These are phyloP conservation scores for Geophilus truncorum DNA, from an alignment of 2,888 invertebrate species.

Conservation along the genomic window DNA sequence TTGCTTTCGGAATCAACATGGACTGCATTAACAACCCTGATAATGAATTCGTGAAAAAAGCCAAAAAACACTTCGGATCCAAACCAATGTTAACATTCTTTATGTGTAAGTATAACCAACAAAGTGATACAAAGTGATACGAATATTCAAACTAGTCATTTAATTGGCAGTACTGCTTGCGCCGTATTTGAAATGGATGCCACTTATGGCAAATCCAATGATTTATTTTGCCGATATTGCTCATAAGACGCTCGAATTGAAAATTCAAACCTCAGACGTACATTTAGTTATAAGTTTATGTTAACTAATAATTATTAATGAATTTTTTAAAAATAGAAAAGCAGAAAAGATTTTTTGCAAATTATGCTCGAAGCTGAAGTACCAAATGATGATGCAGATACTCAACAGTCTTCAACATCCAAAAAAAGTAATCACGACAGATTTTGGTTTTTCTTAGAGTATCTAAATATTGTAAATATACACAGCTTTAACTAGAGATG, in stretches of 20 bases:
- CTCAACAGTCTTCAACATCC: background rate
- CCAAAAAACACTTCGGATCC: background rate
- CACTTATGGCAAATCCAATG: background rate
- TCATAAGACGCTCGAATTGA: background rate
- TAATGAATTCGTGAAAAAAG: constrained; percentile 11
- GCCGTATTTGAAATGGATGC: background rate
- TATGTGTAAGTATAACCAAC: background rate
- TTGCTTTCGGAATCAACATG: constrained; percentile 20
- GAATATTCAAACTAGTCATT: too few relatives aligned
- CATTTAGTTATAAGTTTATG: too few relatives aligned
- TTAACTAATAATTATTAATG: too few relatives aligned
- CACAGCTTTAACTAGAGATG: background rate
- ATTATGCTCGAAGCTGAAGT: constrained; percentile 16
- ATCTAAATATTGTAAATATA: too few relatives aligned
- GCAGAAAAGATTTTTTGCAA: constrained; percentile 32
- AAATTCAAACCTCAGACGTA: background rate
- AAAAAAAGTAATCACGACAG: background rate
- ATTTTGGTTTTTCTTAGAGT: too few relatives aligned
- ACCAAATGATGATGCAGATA: background rate
- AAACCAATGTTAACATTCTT: background rate
- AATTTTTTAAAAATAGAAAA: background rate
- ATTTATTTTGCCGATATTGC: background rate
- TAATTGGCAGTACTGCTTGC: background rate
- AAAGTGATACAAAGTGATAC: too few relatives aligned
- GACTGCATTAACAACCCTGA: background rate